phyloP scores from a whole-genome alignment of 2,888 invertebrate species.

The Diadromus collaris region DNA sequence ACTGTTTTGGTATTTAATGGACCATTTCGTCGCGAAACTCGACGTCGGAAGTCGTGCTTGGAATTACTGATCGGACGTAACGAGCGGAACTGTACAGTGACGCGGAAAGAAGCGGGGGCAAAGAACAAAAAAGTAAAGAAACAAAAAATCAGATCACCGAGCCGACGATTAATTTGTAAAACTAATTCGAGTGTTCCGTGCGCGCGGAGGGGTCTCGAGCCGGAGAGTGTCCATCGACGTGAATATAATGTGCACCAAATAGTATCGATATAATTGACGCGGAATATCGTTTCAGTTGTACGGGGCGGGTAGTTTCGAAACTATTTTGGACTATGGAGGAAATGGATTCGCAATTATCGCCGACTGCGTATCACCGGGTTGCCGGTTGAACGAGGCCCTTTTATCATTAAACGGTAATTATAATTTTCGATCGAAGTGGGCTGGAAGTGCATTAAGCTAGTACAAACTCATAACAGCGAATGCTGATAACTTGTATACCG shows the following conservation, averaged over 20 bases:
- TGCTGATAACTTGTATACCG: too few relatives aligned
- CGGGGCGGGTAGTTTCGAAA: background rate
- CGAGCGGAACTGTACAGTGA: conserved; percentile 6
- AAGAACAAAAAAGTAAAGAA: background rate
- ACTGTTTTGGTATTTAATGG: conserved; percentile 27
- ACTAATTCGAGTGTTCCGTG: conserved; percentile 14
- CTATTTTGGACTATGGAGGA: background rate
- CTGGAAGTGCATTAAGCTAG: background rate
- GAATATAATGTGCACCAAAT: background rate
- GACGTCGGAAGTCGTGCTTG: background rate
- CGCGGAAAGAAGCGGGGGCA: background rate
- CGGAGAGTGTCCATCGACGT: background rate
- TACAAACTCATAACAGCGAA: too few relatives aligned
- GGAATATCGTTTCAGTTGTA: background rate
- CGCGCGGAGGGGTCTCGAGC: background rate
- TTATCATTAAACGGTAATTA: conserved; percentile 37
- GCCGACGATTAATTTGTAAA: background rate
- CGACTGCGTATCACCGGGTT: conserved; percentile 26
- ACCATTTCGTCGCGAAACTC: conserved; percentile 11
- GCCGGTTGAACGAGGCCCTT: conserved; percentile 1
- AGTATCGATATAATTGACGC: conserved; percentile 6
- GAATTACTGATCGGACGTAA: conserved; percentile 16
- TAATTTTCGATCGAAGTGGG: conserved; percentile 4
- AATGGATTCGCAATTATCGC: conserved; percentile 29
- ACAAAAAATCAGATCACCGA: background rate